Percentiles rank a stretch among this genome's conserved stretches.
Conservation (phyloP, 2,113 vertebrate genomes). For the Apeltes quadracus region DNA sequence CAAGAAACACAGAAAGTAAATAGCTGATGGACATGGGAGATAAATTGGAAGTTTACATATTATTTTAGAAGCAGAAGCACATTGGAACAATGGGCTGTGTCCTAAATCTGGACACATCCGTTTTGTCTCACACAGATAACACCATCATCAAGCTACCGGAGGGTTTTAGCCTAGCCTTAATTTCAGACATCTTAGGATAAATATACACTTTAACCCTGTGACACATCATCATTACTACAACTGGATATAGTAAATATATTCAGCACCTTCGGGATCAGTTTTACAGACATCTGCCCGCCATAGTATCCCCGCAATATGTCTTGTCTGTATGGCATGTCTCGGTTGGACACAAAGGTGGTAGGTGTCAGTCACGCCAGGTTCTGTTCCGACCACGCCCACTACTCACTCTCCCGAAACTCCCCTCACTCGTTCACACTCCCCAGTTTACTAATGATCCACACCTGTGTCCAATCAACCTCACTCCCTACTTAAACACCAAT, state of each 20-base stretch:
- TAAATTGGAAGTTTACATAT: not conserved
- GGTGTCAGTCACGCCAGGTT: no score
- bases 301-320: not conserved
- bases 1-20: not conserved
- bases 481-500: no score
- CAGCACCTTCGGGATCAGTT: not conserved
- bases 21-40: not conserved
- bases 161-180: not conserved
- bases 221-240: not conserved
- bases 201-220: not conserved
- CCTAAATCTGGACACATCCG: not conserved
- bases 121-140: conserved; percentile 15
- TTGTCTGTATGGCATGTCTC: no score
- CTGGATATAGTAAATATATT: not conserved
- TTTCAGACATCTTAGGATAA: not conserved
- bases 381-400: no score
- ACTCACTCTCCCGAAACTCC: no score
- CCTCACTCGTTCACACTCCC: no score
- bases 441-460: no score
- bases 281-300: not conserved
- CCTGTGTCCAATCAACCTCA: no score
- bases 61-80: not conserved
- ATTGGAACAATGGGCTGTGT: not conserved
- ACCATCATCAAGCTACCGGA: not conserved
- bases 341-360: no score